Evolutionary conservation across 2,888 invertebrate species (phyloP).

Genomic region (Odiellus spinosus): DNA sequence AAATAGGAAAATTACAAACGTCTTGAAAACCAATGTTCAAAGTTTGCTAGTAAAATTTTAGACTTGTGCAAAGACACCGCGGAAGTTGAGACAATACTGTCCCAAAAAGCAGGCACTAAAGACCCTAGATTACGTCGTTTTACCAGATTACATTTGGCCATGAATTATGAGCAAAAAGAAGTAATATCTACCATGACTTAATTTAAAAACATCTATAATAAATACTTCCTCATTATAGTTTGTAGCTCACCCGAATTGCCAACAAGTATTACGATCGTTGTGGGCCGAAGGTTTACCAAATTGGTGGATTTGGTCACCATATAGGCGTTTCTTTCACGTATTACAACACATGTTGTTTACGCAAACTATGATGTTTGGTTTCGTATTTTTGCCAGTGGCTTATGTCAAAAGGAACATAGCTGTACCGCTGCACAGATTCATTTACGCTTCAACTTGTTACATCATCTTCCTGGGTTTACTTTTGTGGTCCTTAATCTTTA

Average conservation of each 20-base stretch:
- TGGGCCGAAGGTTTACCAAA: constrained; percentile 15
- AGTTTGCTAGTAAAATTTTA: constrained; percentile 25
- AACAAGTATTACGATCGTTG: constrained; percentile 35
- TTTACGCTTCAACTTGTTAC: constrained; percentile 49
- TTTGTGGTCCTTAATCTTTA: constrained; percentile 27
- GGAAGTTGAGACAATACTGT: constrained; percentile 43
- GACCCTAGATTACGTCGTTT: constrained; percentile 37
- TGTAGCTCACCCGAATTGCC: constrained; percentile 57
- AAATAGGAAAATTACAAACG: constrained; percentile 25
- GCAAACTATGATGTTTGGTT: constrained; percentile 10
- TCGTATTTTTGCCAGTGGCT: constrained; percentile 13
- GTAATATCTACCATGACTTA: no score
- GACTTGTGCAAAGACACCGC: constrained; percentile 26
- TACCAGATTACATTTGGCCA: constrained; percentile 49
- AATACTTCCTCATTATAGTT: no score
- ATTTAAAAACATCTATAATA: no score
- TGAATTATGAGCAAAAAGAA: constrained; percentile 47
- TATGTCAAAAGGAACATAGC: constrained; percentile 17
- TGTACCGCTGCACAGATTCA: constrained; percentile 54
- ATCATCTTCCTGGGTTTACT: constrained; percentile 47
- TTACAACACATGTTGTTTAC: constrained; percentile 13
- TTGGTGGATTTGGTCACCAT: constrained; percentile 13
- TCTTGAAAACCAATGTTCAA: constrained; percentile 24
- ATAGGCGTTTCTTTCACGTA: constrained; percentile 9
- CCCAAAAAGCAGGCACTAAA: constrained; percentile 36